Evolutionary conservation across 2,113 vertebrate species (phyloP).

Genomic region (Arvicanthis niloticus): DNA sequence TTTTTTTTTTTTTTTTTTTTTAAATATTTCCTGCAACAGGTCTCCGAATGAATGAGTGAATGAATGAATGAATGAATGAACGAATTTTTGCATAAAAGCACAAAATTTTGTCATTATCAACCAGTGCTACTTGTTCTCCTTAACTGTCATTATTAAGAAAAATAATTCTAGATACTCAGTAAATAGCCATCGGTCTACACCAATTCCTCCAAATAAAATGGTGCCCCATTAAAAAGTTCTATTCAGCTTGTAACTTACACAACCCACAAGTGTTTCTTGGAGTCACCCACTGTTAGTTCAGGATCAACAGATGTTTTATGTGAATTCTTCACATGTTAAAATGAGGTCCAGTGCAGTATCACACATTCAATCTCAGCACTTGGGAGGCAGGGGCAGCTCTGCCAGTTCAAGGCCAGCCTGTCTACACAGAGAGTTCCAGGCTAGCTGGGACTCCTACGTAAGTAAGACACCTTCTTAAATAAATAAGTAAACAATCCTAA

Average conservation of each 20-base stretch:
- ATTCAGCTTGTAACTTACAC: not conserved
- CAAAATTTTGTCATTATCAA: not conserved
- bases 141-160: not conserved
- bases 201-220: slow-evolving; percentile 13
- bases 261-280: not conserved
- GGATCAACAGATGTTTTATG: not conserved
- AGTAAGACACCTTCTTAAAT: not conserved
- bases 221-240: not conserved
- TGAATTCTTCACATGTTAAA: not conserved
- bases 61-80: no score
- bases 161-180: not conserved
- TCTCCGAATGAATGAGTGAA: no score
- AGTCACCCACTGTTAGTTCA: not conserved
- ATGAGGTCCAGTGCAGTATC: not conserved
- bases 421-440: not conserved
- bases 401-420: not conserved
- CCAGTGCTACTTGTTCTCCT: not conserved
- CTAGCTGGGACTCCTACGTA: no score
- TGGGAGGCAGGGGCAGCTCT: not conserved
- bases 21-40: no score
- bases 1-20: no score
- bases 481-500: not conserved
- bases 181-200: not conserved
- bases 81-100: not conserved
- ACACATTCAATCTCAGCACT: not conserved